Evolutionary conservation across 1,140 invertebrate species (phyloP), one percentile per base, ranked within the genome.

Genomic region (Mamestra configurata): DNA sequence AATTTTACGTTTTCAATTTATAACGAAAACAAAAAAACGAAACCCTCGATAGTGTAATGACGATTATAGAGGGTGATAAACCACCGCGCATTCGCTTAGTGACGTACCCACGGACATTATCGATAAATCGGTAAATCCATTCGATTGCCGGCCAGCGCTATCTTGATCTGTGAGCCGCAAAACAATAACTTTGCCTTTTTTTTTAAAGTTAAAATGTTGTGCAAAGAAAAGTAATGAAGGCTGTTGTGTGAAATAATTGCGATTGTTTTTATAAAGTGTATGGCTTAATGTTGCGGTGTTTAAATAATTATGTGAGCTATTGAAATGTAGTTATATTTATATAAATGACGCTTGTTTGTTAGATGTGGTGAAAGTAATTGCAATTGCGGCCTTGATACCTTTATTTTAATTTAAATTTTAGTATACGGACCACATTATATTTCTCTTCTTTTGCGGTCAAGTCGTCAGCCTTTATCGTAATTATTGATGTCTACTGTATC

Each of bases 11-110:
- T 84, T 86, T 88, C 86, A 88, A 88, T 88, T 87, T 81, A 79
- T 49, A 85, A 84, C 66, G 10, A 49, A 82, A 79, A 81, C 51
- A 68, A 64, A 89, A 84, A 91, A 91, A 85, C 81, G 84, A 81
- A 81, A 73, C 83, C 81, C 57, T 55, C 78, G 80, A 85, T 87
- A 87, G 78, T 83, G 79, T 90, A 89, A 90, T 92, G 88, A 90
- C 84, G 90, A 92, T 92, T 83, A 87, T 90, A 88, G 88, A 89
- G 83, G 83, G 79, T 86, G 92, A 93, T 94, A 94, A 94, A 88
- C 59, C 86, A 73, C 80, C 81, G 84, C 86, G 82, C 79, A 79
- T 85, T 85, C 87, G 88, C 89, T 88, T 94, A 94, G 92, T 91
- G 92, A 92, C 89, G 89, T 91, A 86, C 83, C 87, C 57, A 70